A percentile compares a stretch with the other conserved stretches of the same genome.
Conservation (phyloP, 2,888 invertebrate species). For the Drosophila demipolita region DNA sequence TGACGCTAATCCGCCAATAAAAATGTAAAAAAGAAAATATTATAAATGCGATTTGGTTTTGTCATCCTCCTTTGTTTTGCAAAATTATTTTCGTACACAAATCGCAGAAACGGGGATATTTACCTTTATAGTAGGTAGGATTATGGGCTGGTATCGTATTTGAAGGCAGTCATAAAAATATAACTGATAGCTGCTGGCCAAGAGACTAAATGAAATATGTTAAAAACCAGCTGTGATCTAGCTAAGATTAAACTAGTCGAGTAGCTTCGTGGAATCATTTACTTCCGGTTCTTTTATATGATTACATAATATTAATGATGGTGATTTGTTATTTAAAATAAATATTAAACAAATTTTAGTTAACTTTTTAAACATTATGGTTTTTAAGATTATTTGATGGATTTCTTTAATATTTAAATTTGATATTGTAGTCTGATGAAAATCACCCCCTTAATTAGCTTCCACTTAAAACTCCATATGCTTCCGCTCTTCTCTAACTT, state of each 20-base stretch:
- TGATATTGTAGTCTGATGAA: not conserved
- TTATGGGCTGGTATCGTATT: conserved; percentile 23
- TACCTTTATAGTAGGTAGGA: conserved; percentile 33
- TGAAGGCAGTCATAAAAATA: conserved; percentile 42
- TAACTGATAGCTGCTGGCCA: conserved; percentile 1
- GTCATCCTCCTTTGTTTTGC: conserved; percentile 48
- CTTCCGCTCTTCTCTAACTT: not conserved
- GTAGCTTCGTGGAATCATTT: not conserved
- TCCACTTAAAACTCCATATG: not conserved
- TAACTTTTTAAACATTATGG: not conserved
- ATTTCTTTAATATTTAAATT: not conserved
- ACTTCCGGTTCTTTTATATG: not conserved
- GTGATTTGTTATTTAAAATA: not conserved
- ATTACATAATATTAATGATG: not conserved
- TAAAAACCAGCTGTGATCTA: not conserved
- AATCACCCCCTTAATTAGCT: not conserved
- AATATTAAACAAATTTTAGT: not conserved
- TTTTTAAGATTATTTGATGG: not conserved
- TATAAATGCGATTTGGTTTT: conserved; percentile 48
- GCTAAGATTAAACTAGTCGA: not conserved
- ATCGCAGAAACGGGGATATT: conserved; percentile 42
- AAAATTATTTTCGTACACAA: conserved; percentile 74
- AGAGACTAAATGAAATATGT: not conserved
- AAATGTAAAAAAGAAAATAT: conserved; percentile 64
- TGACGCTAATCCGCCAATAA: conserved; percentile 72